Base-by-base conservation (phyloP, 2,113 vertebrate species). In the Motacilla tschutschensis region DNA sequence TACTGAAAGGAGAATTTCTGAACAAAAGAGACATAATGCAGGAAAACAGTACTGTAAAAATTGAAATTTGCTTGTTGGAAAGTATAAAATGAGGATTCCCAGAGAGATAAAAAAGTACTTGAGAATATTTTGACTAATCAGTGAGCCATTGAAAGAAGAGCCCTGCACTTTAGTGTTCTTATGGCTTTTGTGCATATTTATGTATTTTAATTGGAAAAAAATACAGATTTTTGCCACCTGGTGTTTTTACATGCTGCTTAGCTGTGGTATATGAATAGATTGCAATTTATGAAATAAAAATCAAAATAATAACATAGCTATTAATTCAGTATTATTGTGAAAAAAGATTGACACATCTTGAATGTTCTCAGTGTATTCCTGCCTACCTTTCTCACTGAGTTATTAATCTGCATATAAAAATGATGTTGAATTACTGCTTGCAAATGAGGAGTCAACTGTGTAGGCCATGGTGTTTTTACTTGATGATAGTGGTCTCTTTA, bases 171-270 rank as follows among this genome's bases (percentile, higher is more conserved):
- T 4, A 76, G 31, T 41, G 69, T 70, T 83, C 70, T 65, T 81
- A 33, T 5, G 35, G 51, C 40, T 84, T 86, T 92, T 79, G 48
- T 89, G 17, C 19, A 35, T 79, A 47, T 78, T 85, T 91, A 55
- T 70, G 22, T 66, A 65, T 88, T 93, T 79, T 86, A 88, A 88
- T 78, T 93, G 36, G 63, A 72, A 92, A 81, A 91, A 91, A 92
- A 70, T 53, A 88, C 11, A 57, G 59, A 62, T 69, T 93, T 80
- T 88, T 88, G 31, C 64, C 28, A 55, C 93, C 71, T 82, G 31
- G 10, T 63, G 59, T 71, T 88, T 86, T 82, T 76, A 59, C 63
- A 82, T 76, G 83, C 40, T 88, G 71, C 47, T 84, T 91, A 91
- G 44, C 86, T 66, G 63, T 88, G 71, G 78, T 88, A 73, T 73